Percentiles rank a stretch among this genome's conserved stretches.
Conservation (phyloP, 2,888 invertebrate species). For the Leucozona laternaria region DNA sequence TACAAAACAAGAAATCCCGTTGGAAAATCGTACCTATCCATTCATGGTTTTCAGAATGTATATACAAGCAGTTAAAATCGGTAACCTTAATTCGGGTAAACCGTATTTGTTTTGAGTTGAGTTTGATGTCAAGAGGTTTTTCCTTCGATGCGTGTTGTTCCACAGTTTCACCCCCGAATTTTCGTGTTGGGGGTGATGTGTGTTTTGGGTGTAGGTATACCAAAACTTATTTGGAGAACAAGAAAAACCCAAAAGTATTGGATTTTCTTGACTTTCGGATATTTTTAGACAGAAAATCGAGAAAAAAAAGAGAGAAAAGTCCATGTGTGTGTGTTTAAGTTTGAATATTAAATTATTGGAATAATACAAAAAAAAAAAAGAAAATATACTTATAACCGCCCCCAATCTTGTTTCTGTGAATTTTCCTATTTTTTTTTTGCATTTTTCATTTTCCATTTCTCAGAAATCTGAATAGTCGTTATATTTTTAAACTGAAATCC, state of each 20-base stretch:
- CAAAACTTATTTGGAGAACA: constrained; percentile 42
- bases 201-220: neutral
- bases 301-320: constrained; percentile 20
- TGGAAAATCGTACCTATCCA: constrained; percentile 19
- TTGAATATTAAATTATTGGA: constrained; percentile 41
- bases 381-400: constrained; percentile 40
- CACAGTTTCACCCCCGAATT: constrained; percentile 50
- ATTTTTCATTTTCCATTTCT: constrained; percentile 32
- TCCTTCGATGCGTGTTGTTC: constrained; percentile 8
- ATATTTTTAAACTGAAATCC: constrained; percentile 69
- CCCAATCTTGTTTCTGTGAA: constrained; percentile 58
- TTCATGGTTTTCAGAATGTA: neutral
- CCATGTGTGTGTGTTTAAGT: constrained; percentile 33
- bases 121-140: constrained; percentile 48
- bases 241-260: constrained; percentile 37
- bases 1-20: constrained; percentile 45
- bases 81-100: neutral
- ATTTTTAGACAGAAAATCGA: constrained; percentile 69
- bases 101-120: constrained; percentile 53
- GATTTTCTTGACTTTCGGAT: constrained; percentile 54
- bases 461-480: constrained; percentile 15
- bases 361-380: constrained; percentile 43
- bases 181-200: constrained; percentile 18
- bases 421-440: constrained; percentile 16
- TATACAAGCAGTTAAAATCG: neutral